Base-by-base conservation (phyloP, 2,888 invertebrate genomes). In the Perithous albicinctus region DNA sequence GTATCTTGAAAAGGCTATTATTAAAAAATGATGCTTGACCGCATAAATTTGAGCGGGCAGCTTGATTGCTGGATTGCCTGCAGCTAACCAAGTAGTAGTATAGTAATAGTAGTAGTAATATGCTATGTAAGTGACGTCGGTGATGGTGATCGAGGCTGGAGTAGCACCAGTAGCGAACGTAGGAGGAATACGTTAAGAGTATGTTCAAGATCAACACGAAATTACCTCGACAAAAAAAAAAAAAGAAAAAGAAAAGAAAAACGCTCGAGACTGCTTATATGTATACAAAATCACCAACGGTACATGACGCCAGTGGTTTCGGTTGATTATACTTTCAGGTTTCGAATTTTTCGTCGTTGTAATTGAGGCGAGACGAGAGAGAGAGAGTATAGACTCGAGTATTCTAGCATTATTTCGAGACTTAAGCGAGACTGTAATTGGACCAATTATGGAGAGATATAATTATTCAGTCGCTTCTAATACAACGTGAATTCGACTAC, bases 31-130 rank as follows among this genome's bases (percentile, higher is more conserved):
- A 76, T 72, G 77, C 59, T 72, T 64, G 66, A 80, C 51, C 63
- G 66, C 59, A 80, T 80, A 77, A 80, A 80, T 80, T 80, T 80
- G 48, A 38, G 59, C 63, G 46, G 77, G 77, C 80, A 77, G 80
- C 77, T 77, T 77, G 80, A 80, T 80, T 77, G 80, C 76, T 59
- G 35, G 69, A 69, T 63, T 35, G 54, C 61, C 48, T 38, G 63
- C 51, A 70, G 61, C 43, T 7, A 23, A 26, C 10, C n/a, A 2
- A 2, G 12, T 12, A 15, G 26, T 15, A n/a, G 26, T 29, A 29
- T 26, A 29, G n/a, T 29, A n/a, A 12, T 29, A 18, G n/a, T 29
- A 4, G 29, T 12, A 26, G 23, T 51, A 23, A 23, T 48, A 38
- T 26, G 15, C n/a, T n/a, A 18, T 48, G 29, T 66, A 26, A 15